Evolutionary conservation across 2,888 invertebrate species (phyloP).

Genomic region (Acleris sparsana): DNA sequence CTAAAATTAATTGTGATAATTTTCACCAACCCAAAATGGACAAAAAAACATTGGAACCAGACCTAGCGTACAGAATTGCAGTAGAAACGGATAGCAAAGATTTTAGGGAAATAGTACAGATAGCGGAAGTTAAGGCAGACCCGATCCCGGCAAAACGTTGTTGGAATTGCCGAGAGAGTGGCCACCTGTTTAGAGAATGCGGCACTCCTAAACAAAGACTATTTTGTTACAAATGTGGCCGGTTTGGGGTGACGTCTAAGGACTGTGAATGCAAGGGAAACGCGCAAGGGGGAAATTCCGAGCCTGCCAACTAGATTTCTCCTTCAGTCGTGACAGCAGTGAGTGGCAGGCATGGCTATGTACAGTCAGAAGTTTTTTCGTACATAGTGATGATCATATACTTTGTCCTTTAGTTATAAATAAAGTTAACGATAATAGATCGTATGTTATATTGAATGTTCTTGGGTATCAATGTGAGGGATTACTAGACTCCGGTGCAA

Average conservation of each 20-base stretch:
- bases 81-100: not conserved
- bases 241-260: not conserved
- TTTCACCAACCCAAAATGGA: not conserved
- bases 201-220: too few species aligned
- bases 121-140: not conserved
- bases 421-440: too few species aligned
- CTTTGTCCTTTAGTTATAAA: too few species aligned
- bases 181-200: too few species aligned
- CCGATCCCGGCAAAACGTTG: not conserved
- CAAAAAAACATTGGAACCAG: not conserved
- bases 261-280: conserved; percentile 1
- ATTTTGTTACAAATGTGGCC: not conserved
- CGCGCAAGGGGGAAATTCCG: not conserved
- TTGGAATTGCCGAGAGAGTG: not conserved
- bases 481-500: too few species aligned
- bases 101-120: not conserved
- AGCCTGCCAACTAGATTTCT: not conserved
- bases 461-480: too few species aligned
- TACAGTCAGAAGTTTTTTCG: too few species aligned
- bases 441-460: too few species aligned
- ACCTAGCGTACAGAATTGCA: not conserved
- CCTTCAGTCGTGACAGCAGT: too few species aligned
- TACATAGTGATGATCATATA: too few species aligned
- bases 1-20: not conserved
- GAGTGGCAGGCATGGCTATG: too few species aligned